Base-by-base conservation (phyloP, 1,140 invertebrate species). In the Meloidogyne exigua region DNA sequence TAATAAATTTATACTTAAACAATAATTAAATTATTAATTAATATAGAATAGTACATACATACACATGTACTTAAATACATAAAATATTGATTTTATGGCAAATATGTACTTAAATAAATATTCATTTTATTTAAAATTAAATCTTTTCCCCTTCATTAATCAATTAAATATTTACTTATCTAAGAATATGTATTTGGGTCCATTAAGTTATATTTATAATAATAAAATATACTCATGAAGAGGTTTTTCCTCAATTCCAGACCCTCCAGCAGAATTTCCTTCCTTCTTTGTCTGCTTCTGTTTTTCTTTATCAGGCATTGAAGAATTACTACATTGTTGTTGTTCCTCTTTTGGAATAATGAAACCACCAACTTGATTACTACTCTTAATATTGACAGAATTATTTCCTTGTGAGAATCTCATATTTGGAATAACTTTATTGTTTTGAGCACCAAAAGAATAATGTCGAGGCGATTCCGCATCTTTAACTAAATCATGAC, bases 391-490 rank as follows among this genome's bases (percentile, higher is more conserved):
- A 57, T 57, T n/a, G n/a, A 57, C 1, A n/a, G 49, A 57, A 57
- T 57, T 39, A 39, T 9, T 39, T 57, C n/a, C 49, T 57, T 57
- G 49, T n/a, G 49, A 57, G 18, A 57, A 57, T 57, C 49, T 57
- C 18, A 57, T 57, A 57, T 57, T 57, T 57, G 49, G 5, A 57
- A 57, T 21, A 57, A n/a, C 21, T 57, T 57, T 57, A n/a, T 57
- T 57, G n/a, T n/a, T n/a, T 57, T 57, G 49, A 57, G 49, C 49
- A 57, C 49, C 18, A 57, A 57, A 57, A n/a, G 49, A 57, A n/a
- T 57, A n/a, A 21, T 57, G 49, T 0, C 49, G 18, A 57, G 49
- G 4, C 9, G 3, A n/a, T 57, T 57, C 49, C 13, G 5, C 49
- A 18, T n/a, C 49, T 57, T 57, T 57, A n/a, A 57, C 4, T 57